Evolutionary conservation across 2,797 vertebrate genomes (phyloP).

Genomic region (Percopsis omiscomaycus): DNA sequence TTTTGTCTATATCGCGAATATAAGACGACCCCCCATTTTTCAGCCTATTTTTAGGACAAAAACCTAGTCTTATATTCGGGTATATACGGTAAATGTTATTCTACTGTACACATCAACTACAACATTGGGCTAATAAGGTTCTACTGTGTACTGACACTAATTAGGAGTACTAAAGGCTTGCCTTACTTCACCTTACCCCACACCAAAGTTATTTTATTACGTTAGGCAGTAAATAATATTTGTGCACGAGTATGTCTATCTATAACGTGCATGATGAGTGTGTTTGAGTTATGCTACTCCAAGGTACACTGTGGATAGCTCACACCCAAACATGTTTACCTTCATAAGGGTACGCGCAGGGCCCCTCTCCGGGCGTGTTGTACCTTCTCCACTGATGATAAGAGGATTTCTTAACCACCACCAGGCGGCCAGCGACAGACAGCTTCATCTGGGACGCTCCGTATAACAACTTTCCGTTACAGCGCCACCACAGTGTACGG

Average conservation of each 20-base stretch:
- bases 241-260: neutral
- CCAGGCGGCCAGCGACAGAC: conserved; percentile 62
- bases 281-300: neutral
- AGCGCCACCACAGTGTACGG: conserved; percentile 83
- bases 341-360: conserved; percentile 87
- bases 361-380: conserved; percentile 75
- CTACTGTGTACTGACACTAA: too few relatives aligned
- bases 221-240: too few relatives aligned
- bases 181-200: too few relatives aligned
- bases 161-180: too few relatives aligned
- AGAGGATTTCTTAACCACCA: conserved; percentile 77
- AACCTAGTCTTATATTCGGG: too few relatives aligned
- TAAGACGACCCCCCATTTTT: too few relatives aligned
- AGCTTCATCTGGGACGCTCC: conserved; percentile 80
- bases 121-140: too few relatives aligned
- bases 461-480: conserved; percentile 74
- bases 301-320: neutral
- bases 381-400: conserved; percentile 80
- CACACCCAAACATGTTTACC: conserved; percentile 70
- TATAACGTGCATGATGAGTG: neutral
- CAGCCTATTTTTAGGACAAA: too few relatives aligned
- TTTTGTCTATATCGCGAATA: too few relatives aligned
- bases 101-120: too few relatives aligned
- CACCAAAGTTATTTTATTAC: too few relatives aligned
- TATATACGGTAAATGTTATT: too few relatives aligned